Evolutionary conservation across 2,888 invertebrate genomes (phyloP).

Genomic region (Rhodophaea formosa): DNA sequence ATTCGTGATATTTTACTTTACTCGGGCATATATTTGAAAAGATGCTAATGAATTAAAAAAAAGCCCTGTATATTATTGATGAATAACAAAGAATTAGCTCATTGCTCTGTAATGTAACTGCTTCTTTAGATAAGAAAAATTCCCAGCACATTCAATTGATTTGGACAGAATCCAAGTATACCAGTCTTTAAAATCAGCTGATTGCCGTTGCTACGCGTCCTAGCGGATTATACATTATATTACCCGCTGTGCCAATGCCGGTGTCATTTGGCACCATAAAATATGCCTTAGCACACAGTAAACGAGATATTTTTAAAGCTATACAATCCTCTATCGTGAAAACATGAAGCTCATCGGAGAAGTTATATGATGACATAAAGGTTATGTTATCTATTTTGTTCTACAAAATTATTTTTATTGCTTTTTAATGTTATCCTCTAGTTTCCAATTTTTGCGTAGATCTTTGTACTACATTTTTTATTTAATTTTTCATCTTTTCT

Average conservation of each 20-base stretch:
- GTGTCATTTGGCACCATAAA: slow-evolving; percentile 53
- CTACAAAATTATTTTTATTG: slow-evolving; percentile 15
- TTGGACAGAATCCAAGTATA: slow-evolving; percentile 30
- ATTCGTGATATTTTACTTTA: no score
- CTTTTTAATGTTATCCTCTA: not conserved
- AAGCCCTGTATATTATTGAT: no score
- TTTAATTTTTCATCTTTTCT: no score
- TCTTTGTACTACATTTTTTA: no score
- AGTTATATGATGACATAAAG: slow-evolving; percentile 17
- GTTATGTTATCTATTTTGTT: slow-evolving; percentile 30
- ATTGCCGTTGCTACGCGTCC: slow-evolving; percentile 34
- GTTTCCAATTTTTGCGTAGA: not conserved
- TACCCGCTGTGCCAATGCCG: slow-evolving; percentile 45
- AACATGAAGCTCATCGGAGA: slow-evolving; percentile 17
- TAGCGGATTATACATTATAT: slow-evolving; percentile 28
- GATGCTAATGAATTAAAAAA: no score
- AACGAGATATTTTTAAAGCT: slow-evolving; percentile 49
- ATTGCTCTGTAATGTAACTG: no score
- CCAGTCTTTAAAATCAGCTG: slow-evolving; percentile 33
- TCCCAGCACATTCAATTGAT: slow-evolving; percentile 19
- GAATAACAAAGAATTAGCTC: no score
- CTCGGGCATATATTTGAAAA: no score
- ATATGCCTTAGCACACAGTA: slow-evolving; percentile 41
- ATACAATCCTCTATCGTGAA: slow-evolving; percentile 18
- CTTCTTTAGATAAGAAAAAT: not conserved